Base-by-base conservation (phyloP, 1,140 invertebrate species). In the Pseudomyrmex gracilis region DNA sequence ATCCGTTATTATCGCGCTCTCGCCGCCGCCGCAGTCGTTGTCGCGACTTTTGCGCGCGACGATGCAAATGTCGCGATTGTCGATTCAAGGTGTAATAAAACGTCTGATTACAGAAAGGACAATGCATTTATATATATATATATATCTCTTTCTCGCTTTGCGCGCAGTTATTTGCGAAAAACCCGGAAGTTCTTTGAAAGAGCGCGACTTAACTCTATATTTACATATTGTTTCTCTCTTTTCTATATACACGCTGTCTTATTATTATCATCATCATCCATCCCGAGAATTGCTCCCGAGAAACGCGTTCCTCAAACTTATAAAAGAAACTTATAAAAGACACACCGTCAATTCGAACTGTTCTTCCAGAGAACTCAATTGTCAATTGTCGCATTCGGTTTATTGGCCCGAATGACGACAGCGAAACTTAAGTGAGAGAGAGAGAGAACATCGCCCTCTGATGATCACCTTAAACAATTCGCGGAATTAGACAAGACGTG, bases 1-100 rank as follows among this genome's bases (percentile, higher is more conserved):
- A 66, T n/a, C 10, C 66, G 76, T 71, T 60, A 71, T 80, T 71
- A 80, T 71, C 76, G 7, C 43, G 74, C 60, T n/a, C 7, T 34
- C 34, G 34, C 34, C 34, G 34, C 34, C 34, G 34, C 34, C 34
- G 34, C n/a, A n/a, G n/a, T 7, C 73, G 22, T 3, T 13, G 47
- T 7, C 43, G 22, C 22, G 61, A 17, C 45, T 20, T 17, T 57
- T 47, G 70, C 34, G 55, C 55, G 70, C 34, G 55, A n/a, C 57
- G 9, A 77, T 45, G 12, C 61, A 63, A 68, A 68, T 57, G 63
- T n/a, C 24, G 20, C 63, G 63, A 45, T 68, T 68, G 74, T 68
- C 64, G 63, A 68, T 43, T 77, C 24, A 53, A 34, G 61, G 9
- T 2, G 47, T 20, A 43, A 17, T 10, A 4, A 64, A 43, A 64